Base-by-base conservation (phyloP, 2,888 invertebrate species). In the Lobophora halterata region DNA sequence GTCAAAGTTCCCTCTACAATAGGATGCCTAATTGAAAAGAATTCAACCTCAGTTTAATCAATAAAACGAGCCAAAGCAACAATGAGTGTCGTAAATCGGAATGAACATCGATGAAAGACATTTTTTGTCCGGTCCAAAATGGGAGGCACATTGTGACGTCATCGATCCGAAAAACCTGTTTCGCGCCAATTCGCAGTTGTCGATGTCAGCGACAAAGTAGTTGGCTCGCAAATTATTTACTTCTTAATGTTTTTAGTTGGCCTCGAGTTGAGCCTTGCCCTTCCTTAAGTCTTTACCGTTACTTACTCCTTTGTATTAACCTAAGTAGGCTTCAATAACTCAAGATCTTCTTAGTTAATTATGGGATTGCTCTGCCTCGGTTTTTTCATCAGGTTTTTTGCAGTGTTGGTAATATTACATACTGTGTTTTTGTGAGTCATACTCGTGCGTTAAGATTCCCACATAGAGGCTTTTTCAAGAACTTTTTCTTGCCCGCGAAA, bases 161-260 rank as follows among this genome's bases (percentile, higher is more conserved):
- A 83, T 57, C 56, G 57, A 61, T 77, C 71, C 76, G 67, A 13
- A 70, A 73, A 86, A 86, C 85, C 79, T 62, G 83, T 85, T 85
- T 78, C 75, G 80, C 79, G 78, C 77, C 81, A 79, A 75, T 81
- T 80, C 80, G 86, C 86, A 87, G 85, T 83, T 83, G 86, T 80
- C 82, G 78, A 50, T 69, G 62, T n/a, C n/a, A n/a, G n/a, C 71
- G 64, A 63, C 60, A 65, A 80, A 79, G 65, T 58, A 66, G 78
- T 67, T 57, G 61, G 65, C 60, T 70, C 59, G 72, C 67, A 55
- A 65, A 71, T 68, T 74, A 70, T 73, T 74, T 65, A 53, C 40
- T 61, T 71, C 69, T 72, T 61, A 61, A 62, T 64, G 54, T 58
- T 67, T 65, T 72, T 64, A 65, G 61, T n/a, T 47, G 53, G 60